Evolutionary conservation across 2,113 vertebrate species (phyloP).

Genomic region (Boleophthalmus pectinirostris): DNA sequence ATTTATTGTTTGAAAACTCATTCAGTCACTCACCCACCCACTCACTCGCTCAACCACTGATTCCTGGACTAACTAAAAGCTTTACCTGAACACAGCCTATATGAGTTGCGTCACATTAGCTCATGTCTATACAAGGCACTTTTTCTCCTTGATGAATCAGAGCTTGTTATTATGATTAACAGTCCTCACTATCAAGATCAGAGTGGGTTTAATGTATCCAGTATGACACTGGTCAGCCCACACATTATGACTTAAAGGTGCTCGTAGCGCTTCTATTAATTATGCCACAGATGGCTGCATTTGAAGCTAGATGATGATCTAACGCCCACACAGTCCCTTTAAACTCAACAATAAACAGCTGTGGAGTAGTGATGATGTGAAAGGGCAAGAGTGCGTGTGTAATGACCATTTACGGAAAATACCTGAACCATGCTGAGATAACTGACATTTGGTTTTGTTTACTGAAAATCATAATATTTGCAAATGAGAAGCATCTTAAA

Average conservation of each 20-base stretch:
- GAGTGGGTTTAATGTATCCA: background rate
- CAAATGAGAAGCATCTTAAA: too few species aligned
- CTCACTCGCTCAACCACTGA: too few species aligned
- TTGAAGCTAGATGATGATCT: background rate
- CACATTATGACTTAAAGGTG: background rate
- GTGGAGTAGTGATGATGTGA: conserved; percentile 2
- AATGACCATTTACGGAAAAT: conserved; percentile 61
- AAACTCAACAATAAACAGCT: conserved; percentile 2
- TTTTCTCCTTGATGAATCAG: background rate
- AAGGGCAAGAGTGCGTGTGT: conserved; percentile 9
- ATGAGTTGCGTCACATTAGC: background rate
- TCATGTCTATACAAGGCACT: too few species aligned
- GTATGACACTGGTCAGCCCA: background rate
- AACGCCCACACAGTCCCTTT: background rate
- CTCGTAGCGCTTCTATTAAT: background rate
- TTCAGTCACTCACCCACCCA: too few species aligned
- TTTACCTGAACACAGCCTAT: too few species aligned
- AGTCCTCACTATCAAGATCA: background rate
- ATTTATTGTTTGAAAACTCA: too few species aligned
- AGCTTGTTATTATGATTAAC: background rate
- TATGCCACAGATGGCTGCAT: background rate
- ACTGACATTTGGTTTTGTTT: too few species aligned
- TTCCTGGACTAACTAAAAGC: too few species aligned
- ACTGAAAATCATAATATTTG: too few species aligned
- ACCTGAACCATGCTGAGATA: conserved; percentile 55